Conservation (phyloP, 1,140 invertebrate species). For the Limonius californicus region DNA sequence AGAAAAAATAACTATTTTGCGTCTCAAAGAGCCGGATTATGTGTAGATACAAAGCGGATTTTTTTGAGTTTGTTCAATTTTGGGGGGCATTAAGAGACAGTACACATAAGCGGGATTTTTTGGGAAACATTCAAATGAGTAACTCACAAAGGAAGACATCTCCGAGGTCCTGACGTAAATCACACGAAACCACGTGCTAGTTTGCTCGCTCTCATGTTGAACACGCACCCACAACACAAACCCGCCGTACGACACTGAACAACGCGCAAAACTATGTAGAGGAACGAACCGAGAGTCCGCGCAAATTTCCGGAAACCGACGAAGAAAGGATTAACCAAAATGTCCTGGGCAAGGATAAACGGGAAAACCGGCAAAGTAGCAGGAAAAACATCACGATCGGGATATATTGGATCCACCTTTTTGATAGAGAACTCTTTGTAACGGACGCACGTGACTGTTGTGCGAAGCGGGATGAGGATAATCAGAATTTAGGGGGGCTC, state of each 20-base stretch:
- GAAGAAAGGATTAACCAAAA: slow-evolving; percentile 7
- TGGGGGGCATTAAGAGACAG: too few species aligned
- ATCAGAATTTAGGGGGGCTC: not conserved
- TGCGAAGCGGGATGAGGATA: not conserved
- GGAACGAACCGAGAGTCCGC: not conserved
- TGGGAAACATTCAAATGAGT: too few species aligned
- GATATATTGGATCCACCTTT: not conserved
- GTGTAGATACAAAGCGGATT: too few species aligned
- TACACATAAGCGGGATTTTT: slow-evolving; percentile 4
- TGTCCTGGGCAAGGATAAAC: not conserved
- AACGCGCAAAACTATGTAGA: slow-evolving; percentile 1
- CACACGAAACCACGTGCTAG: slow-evolving; percentile 5
- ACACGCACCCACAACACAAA: slow-evolving; percentile 6
- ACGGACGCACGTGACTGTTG: not conserved
- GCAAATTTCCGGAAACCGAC: slow-evolving; percentile 2
- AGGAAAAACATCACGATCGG: not conserved
- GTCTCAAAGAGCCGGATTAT: too few species aligned
- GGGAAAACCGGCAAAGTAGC: not conserved
- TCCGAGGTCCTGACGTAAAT: not conserved
- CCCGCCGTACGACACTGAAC: slow-evolving; percentile 4
- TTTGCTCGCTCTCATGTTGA: not conserved
- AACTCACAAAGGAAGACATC: slow-evolving; percentile 9
- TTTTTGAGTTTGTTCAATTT: too few species aligned
- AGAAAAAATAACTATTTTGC: too few species aligned
- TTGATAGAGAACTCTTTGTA: not conserved